phyloP scores from a whole-genome alignment of 53 echinoderm and acorn worm genomes.

The Echinometra lucunter region DNA sequence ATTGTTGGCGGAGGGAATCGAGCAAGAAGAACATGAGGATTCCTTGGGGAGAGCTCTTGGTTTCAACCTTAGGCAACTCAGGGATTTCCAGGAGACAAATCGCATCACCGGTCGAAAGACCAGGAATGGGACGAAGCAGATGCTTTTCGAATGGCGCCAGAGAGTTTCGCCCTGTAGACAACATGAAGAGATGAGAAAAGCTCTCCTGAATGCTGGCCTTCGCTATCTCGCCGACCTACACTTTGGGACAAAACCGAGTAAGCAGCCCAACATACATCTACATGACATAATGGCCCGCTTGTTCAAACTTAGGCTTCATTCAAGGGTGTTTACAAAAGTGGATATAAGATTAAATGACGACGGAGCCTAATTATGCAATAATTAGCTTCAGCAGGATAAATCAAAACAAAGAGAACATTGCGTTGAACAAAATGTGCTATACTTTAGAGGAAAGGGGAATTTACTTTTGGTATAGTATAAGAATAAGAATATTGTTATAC shows the following conservation, averaged over 20 bases:
- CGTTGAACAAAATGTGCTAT: too few species aligned
- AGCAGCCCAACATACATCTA: neutral
- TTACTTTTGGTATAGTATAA: too few species aligned
- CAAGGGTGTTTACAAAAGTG: too few species aligned
- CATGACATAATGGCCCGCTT: too few species aligned
- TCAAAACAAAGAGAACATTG: too few species aligned
- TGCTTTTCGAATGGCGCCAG: slow-evolving; percentile 1
- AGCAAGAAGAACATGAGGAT: neutral
- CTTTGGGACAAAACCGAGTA: neutral
- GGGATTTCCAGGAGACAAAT: neutral
- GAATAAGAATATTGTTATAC: too few species aligned
- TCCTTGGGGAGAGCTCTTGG: neutral
- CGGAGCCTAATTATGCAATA: too few species aligned
- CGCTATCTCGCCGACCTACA: neutral
- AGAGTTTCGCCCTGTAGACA: neutral
- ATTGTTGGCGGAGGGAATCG: neutral
- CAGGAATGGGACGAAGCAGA: neutral
- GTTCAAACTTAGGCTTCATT: too few species aligned
- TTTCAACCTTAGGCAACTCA: neutral
- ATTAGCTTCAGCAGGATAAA: too few species aligned
- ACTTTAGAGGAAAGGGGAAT: too few species aligned
- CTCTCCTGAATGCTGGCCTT: neutral
- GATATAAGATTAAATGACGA: too few species aligned
- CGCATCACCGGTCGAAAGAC: neutral
- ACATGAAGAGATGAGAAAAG: neutral